phyloP scores from a whole-genome alignment of 1,140 invertebrate genomes.

The Babylonia areolata region DNA sequence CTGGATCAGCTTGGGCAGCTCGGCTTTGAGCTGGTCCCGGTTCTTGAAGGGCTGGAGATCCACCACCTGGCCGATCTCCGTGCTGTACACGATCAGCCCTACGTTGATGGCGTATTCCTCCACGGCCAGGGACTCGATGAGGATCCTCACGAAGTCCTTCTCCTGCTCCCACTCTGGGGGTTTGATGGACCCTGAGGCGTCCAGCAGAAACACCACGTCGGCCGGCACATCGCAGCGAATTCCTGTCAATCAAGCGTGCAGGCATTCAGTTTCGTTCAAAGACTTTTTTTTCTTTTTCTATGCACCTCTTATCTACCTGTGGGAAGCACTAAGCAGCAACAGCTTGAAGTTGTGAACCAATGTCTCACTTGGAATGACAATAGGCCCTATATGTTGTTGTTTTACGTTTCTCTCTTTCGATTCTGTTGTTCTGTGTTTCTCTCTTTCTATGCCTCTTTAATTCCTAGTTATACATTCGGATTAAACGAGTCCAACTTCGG shows the following conservation, averaged over 20 bases:
- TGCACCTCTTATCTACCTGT: no score
- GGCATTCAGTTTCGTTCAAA: neutral
- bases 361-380: neutral
- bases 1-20: slow-evolving; percentile 29
- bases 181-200: slow-evolving; percentile 65
- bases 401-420: no score
- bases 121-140: slow-evolving; percentile 62
- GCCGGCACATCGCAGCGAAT: slow-evolving; percentile 58
- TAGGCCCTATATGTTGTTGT: no score
- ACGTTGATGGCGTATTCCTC: slow-evolving; percentile 60
- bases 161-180: slow-evolving; percentile 60
- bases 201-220: slow-evolving; percentile 64
- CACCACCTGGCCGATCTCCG: slow-evolving; percentile 57
- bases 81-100: slow-evolving; percentile 65
- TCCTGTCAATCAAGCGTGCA: no score
- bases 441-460: no score
- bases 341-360: neutral
- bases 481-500: no score
- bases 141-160: slow-evolving; percentile 60
- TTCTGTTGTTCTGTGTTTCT: no score
- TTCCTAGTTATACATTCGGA: no score
- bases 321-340: no score
- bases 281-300: neutral
- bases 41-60: slow-evolving; percentile 44
- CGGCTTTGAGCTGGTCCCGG: slow-evolving; percentile 32